phyloP scores from a whole-genome alignment of 2,888 invertebrate species.

The Lepidochrysops patricia region DNA sequence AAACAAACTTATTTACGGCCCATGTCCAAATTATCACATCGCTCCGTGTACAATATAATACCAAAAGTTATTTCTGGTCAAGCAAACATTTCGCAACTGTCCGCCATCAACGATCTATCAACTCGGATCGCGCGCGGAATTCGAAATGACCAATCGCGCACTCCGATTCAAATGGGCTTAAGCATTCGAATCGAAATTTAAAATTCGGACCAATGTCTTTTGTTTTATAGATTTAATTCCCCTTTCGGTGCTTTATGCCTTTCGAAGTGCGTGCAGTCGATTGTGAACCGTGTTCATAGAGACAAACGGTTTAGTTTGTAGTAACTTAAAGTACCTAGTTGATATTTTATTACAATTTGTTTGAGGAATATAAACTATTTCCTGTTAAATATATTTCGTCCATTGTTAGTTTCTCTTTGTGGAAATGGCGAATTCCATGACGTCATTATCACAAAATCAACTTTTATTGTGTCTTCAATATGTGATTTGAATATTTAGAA shows the following conservation, averaged over 20 bases:
- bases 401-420: slow-evolving; percentile 48
- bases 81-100: slow-evolving; percentile 47
- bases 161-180: slow-evolving; percentile 52
- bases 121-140: slow-evolving; percentile 57
- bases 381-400: slow-evolving; percentile 61
- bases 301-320: slow-evolving; percentile 27
- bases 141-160: slow-evolving; percentile 59
- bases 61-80: slow-evolving; percentile 48
- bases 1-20: neutral
- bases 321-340: slow-evolving; percentile 22
- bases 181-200: slow-evolving; percentile 42
- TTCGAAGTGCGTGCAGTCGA: slow-evolving; percentile 17
- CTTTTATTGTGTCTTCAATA: slow-evolving; percentile 26
- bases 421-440: slow-evolving; percentile 35
- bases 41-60: slow-evolving; percentile 4
- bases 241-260: slow-evolving; percentile 23
- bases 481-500: slow-evolving; percentile 2
- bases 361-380: slow-evolving; percentile 66
- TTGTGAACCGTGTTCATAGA: slow-evolving; percentile 25
- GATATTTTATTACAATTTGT: slow-evolving; percentile 55
- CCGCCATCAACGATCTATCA: slow-evolving; percentile 66
- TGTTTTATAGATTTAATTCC: slow-evolving; percentile 49
- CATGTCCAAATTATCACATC: neutral
- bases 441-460: slow-evolving; percentile 49
- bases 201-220: slow-evolving; percentile 53